Conservation (phyloP, 2,797 vertebrate genomes). For the Choloepus didactylus region DNA sequence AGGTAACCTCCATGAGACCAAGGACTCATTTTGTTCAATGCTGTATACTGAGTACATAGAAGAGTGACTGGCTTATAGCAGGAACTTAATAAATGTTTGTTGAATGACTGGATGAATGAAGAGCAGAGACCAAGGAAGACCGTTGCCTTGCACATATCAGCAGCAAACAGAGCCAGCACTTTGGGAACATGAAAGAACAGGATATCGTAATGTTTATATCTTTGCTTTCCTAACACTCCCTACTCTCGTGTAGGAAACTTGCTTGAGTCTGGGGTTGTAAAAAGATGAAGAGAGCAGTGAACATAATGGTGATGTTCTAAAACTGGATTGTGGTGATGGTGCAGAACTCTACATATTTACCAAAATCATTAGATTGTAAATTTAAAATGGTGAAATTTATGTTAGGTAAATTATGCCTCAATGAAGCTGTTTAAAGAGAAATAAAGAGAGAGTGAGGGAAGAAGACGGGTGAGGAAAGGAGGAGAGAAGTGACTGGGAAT, state of each 20-base stretch:
- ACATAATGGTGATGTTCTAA: neutral
- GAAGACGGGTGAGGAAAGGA: neutral
- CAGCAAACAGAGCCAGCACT: neutral
- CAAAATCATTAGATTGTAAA: neutral
- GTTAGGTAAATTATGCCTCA: neutral
- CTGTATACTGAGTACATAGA: neutral
- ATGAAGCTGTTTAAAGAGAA: neutral
- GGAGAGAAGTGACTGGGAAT: neutral
- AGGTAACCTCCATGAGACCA: neutral
- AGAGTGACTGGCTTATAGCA: neutral
- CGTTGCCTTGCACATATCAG: too few species aligned
- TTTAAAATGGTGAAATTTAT: neutral
- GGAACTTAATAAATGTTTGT: neutral
- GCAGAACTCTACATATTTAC: neutral
- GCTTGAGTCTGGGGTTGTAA: neutral
- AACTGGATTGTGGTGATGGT: neutral
- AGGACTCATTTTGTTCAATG: neutral
- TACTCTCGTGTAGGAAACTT: neutral
- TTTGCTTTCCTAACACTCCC: neutral
- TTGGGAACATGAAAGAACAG: neutral
- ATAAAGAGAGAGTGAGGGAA: neutral
- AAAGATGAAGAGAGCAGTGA: neutral
- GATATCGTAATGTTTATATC: rapidly evolving
- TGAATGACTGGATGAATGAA: neutral
- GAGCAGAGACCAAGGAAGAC: neutral